Conservation (phyloP, 1,140 invertebrate genomes). For the Pseudobourletiella spinata region DNA sequence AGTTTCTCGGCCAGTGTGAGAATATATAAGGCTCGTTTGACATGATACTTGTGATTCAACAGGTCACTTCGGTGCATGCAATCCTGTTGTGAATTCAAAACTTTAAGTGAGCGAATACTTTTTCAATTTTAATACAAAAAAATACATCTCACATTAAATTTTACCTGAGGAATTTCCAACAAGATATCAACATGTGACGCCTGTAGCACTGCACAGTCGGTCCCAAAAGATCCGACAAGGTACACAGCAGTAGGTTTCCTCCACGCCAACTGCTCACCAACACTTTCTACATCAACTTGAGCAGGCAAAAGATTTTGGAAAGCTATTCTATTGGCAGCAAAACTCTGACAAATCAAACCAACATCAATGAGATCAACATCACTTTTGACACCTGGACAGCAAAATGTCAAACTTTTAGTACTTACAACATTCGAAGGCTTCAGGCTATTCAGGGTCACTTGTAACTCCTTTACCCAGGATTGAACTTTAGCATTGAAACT, state of each 20-base stretch:
- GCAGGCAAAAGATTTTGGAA: background rate
- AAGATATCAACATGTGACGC: conserved; percentile 54
- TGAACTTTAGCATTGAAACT: too few species aligned
- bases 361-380: too few species aligned
- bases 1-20: conserved; percentile 56
- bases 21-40: conserved; percentile 73
- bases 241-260: conserved; percentile 48
- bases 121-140: background rate
- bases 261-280: conserved; percentile 47
- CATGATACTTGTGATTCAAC: conserved; percentile 69
- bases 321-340: too few species aligned
- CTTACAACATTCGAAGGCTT: too few species aligned
- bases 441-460: too few species aligned
- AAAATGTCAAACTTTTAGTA: too few species aligned
- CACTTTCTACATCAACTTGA: background rate
- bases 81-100: conserved; percentile 32
- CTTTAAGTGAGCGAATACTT: conserved; percentile 6
- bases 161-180: conserved; percentile 55
- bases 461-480: too few species aligned
- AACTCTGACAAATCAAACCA: too few species aligned
- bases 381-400: too few species aligned
- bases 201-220: conserved; percentile 53
- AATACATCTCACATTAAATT: conserved; percentile 11
- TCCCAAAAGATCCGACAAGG: conserved; percentile 57
- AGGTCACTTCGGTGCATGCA: conserved; percentile 58